Evolutionary conservation across 2,113 vertebrate species (phyloP).

Genomic region (Callopanchax toddi): DNA sequence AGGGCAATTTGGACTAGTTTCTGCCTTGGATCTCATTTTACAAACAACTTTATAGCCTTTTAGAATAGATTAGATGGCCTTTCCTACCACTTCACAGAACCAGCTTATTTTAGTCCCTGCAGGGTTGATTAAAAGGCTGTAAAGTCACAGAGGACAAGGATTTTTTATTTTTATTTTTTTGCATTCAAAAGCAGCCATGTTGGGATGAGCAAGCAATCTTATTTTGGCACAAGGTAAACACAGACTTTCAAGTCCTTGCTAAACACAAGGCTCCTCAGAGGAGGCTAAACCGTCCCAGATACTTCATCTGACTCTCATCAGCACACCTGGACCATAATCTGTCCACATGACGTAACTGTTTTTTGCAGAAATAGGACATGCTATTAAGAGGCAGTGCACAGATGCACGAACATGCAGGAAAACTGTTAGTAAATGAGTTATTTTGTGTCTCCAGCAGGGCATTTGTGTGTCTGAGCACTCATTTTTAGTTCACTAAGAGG

Average conservation of each 20-base stretch:
- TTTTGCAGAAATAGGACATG: conserved; percentile 13
- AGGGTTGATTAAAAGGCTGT: conserved; percentile 16
- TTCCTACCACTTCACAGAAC: conserved; percentile 12
- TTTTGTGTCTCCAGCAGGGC: conserved; percentile 20
- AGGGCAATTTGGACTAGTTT: conserved; percentile 43
- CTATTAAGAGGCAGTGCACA: conserved; percentile 1
- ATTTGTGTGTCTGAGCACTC: conserved; percentile 22
- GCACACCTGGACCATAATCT: conserved; percentile 36
- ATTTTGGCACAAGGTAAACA: conserved; percentile 36
- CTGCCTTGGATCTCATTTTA: conserved; percentile 43
- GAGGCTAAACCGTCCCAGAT: conserved; percentile 52
- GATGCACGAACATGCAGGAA: conserved; percentile 8
- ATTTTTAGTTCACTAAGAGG: conserved; percentile 63
- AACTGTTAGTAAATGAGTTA: background rate
- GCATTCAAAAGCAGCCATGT: background rate
- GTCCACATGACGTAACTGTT: conserved; percentile 8
- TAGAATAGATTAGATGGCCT: conserved; percentile 21
- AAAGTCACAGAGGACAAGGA: background rate
- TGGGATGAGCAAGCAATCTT: conserved; percentile 23
- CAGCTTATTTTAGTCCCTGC: conserved; percentile 13
- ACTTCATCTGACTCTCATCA: conserved; percentile 40
- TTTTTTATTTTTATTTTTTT: background rate
- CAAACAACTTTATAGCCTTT: conserved; percentile 45
- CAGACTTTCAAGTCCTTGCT: conserved; percentile 30
- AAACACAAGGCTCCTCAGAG: conserved; percentile 45